Base-by-base conservation (phyloP, 2,888 invertebrate species). In the Auanema freiburgensis region DNA sequence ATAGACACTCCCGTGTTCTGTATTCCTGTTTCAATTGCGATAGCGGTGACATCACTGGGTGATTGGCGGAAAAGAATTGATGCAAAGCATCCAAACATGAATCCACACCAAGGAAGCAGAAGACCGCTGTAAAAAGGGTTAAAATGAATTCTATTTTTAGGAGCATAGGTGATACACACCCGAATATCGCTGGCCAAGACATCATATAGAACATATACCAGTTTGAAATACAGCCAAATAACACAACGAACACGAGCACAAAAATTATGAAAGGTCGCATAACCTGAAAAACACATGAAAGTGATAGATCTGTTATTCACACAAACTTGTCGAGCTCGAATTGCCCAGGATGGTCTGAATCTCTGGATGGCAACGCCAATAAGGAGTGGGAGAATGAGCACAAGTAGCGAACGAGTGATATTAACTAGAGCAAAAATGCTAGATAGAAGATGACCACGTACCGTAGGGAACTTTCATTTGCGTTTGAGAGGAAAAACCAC, bases 1-100 rank as follows among this genome's bases (percentile, higher is more conserved):
- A 86, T 86, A 10, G 86, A 86, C 18, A 87, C 84, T 3, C 86
- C 86, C 0, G 84, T 83, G 67, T 85, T 85, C 72, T 85, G 85
- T 25, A 85, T 77, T 71, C 84, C 81, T 60, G 84, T 83, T 77
- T 84, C 84, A 63, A 85, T 76, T 65, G 84, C 83, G 73, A 86
- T 77, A 5, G 85, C 83, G 0, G 78, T 80, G 16, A 84, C 79
- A 59, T 84, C 78, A 55, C 65, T 71, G 5, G 79, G 79, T 6
- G 68, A 53, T 53, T 80, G 69, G 46, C 79, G 67, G 21, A 78
- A 61, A n/a, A 84, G 57, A 44, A 80, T 76, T n/a, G 85, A 79
- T 18, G 83, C 79, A 59, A 77, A 79, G 59, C 74, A 86, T 5
- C 87, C 87, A 59, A 85, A 84, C 65, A 84, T 66, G 76, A 86